A percentile compares a stretch with the other conserved stretches of the same genome.
Conservation (phyloP, 2,113 vertebrate genomes). For the Nannospalax galili region DNA sequence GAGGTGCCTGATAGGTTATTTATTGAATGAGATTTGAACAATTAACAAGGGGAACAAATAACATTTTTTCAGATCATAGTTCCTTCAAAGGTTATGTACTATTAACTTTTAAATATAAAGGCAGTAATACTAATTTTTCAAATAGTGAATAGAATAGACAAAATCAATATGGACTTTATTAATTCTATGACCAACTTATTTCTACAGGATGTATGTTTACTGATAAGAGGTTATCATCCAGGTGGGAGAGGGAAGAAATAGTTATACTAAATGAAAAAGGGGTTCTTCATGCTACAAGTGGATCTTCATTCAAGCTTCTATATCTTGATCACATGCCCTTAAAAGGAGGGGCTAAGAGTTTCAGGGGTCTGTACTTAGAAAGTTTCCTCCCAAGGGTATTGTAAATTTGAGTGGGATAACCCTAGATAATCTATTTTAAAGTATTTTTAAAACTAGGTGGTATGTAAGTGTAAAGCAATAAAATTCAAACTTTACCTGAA, state of each 20-base stretch:
- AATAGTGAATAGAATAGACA: background rate
- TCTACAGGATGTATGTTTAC: background rate
- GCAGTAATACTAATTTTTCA: constrained; percentile 37
- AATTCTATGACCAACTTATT: background rate
- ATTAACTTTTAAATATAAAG: constrained; percentile 17
- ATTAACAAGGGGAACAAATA: constrained; percentile 11
- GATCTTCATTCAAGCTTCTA: background rate
- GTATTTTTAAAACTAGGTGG: constrained; percentile 18
- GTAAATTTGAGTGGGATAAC: background rate
- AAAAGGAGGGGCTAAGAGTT: background rate
- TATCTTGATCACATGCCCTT: background rate
- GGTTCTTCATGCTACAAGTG: background rate
- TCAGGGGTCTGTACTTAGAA: background rate
- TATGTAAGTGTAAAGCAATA: constrained; percentile 25
- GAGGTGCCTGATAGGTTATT: constrained; percentile 18
- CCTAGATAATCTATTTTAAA: constrained; percentile 11
- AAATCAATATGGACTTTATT: constrained; percentile 21
- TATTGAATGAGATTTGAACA: constrained; percentile 27
- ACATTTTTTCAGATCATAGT: background rate
- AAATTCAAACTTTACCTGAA: background rate
- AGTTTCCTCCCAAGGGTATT: background rate
- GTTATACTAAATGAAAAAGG: background rate
- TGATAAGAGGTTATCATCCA: background rate
- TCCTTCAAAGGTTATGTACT: background rate
- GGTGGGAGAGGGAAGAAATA: background rate